phyloP scores from a whole-genome alignment of 2,113 vertebrate species.

The Rhabdomys dilectus region DNA sequence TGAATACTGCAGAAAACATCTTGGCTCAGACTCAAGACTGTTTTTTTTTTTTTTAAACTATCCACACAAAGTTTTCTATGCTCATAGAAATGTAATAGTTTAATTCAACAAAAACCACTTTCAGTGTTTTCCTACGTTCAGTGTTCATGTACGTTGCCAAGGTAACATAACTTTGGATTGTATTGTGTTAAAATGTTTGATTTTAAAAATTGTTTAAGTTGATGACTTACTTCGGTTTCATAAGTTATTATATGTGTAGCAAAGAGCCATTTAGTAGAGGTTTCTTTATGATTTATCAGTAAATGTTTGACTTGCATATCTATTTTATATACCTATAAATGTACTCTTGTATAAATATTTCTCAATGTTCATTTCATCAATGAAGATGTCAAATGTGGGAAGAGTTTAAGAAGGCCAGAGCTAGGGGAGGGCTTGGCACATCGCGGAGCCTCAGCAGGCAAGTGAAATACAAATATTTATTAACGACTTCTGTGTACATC shows the following conservation, averaged over 20 bases:
- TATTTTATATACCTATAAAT: not conserved
- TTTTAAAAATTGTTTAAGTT: not conserved
- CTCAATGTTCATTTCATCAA: not conserved
- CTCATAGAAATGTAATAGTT: not conserved
- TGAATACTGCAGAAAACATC: not conserved
- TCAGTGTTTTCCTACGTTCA: not conserved
- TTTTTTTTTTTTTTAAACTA: not conserved
- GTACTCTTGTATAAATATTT: not conserved
- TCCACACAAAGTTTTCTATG: not conserved
- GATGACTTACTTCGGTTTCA: not conserved
- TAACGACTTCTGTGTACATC: not conserved
- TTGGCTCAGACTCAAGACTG: not conserved
- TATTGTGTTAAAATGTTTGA: not conserved
- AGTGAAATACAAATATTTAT: constrained; percentile 32
- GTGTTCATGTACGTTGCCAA: not conserved
- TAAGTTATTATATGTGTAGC: not conserved
- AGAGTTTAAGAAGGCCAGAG: not conserved
- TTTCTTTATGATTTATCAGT: not conserved
- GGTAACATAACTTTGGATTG: not conserved
- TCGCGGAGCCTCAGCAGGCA: not conserved
- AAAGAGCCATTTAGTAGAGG: not conserved
- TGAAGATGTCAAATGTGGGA: not conserved
- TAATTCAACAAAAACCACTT: not conserved
- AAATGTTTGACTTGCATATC: not conserved
- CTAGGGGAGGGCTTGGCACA: not conserved